phyloP scores from a whole-genome alignment of 2,888 invertebrate species.

The Ennomos fuscantarius region DNA sequence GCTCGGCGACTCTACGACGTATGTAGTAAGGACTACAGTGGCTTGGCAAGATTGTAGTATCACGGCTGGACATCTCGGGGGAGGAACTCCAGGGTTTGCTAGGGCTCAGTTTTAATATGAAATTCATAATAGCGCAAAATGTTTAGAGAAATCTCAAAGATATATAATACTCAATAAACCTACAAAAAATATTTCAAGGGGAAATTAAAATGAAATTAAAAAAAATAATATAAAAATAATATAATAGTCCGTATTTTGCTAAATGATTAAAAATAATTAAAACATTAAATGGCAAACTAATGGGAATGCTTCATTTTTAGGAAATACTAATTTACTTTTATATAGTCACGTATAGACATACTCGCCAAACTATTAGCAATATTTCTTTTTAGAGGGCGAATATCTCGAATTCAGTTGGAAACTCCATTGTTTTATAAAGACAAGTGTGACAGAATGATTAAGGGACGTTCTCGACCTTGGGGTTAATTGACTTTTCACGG shows the following conservation, averaged over 20 bases:
- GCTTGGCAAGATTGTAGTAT: constrained; percentile 17
- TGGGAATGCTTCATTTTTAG: too few species aligned
- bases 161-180: too few species aligned
- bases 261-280: too few species aligned
- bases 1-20: constrained; percentile 9
- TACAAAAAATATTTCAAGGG: too few species aligned
- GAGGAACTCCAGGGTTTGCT: constrained; percentile 17
- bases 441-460: constrained; percentile 26
- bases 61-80: constrained; percentile 24
- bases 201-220: too few species aligned
- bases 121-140: background rate
- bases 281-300: too few species aligned
- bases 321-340: too few species aligned
- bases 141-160: too few species aligned
- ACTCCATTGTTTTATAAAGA: constrained; percentile 24
- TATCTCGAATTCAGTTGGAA: constrained; percentile 10
- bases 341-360: too few species aligned
- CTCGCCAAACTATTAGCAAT: too few species aligned
- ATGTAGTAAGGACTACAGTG: constrained; percentile 17
- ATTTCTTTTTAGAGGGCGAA: background rate
- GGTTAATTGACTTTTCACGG: constrained; percentile 47
- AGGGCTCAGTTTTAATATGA: background rate
- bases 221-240: too few species aligned
- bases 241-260: too few species aligned
- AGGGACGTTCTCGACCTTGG: constrained; percentile 37